Evolutionary conservation across 2,113 vertebrate genomes (phyloP).

Genomic region (Pheucticus melanocephalus): DNA sequence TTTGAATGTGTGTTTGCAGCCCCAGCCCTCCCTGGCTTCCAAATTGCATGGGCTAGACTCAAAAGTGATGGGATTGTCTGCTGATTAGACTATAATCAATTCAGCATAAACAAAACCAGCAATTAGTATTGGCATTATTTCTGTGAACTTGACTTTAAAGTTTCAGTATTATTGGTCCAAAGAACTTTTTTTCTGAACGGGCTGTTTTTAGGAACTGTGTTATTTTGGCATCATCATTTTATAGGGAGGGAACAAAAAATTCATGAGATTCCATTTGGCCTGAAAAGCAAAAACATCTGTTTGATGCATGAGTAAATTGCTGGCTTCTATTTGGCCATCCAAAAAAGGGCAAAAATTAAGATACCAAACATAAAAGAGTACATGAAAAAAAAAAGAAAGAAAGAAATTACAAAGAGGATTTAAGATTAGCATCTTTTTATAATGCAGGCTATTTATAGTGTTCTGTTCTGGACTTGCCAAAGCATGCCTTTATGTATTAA

Average conservation of each 20-base stretch:
- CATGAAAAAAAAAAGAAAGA: slow-evolving; percentile 33
- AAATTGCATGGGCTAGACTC: slow-evolving; percentile 64
- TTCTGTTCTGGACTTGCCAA: slow-evolving; percentile 52
- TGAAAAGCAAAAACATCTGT: slow-evolving; percentile 75
- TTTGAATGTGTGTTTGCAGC: slow-evolving; percentile 37
- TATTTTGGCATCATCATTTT: slow-evolving; percentile 62
- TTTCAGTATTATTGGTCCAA: slow-evolving; percentile 42
- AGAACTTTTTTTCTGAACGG: slow-evolving; percentile 55
- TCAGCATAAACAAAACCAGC: slow-evolving; percentile 71
- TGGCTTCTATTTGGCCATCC: slow-evolving; percentile 62
- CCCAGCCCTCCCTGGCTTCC: slow-evolving; percentile 16
- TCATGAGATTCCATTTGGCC: slow-evolving; percentile 69
- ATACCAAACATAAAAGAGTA: slow-evolving; percentile 64
- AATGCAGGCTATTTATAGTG: slow-evolving; percentile 52
- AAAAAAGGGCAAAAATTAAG: slow-evolving; percentile 67
- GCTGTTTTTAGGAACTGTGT: slow-evolving; percentile 31
- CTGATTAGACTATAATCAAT: slow-evolving; percentile 70
- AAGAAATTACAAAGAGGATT: slow-evolving; percentile 61
- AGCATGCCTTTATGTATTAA: slow-evolving; percentile 6
- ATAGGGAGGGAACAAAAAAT: slow-evolving; percentile 62
- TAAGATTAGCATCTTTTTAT: slow-evolving; percentile 64
- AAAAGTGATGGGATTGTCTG: slow-evolving; percentile 68
- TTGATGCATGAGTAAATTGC: slow-evolving; percentile 63
- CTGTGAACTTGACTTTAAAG: slow-evolving; percentile 57
- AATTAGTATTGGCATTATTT: slow-evolving; percentile 70